Percentiles rank a stretch among this genome's conserved stretches.
phyloP scores from a whole-genome alignment of 2,888 invertebrate species.

The Platycnemis pennipes region DNA sequence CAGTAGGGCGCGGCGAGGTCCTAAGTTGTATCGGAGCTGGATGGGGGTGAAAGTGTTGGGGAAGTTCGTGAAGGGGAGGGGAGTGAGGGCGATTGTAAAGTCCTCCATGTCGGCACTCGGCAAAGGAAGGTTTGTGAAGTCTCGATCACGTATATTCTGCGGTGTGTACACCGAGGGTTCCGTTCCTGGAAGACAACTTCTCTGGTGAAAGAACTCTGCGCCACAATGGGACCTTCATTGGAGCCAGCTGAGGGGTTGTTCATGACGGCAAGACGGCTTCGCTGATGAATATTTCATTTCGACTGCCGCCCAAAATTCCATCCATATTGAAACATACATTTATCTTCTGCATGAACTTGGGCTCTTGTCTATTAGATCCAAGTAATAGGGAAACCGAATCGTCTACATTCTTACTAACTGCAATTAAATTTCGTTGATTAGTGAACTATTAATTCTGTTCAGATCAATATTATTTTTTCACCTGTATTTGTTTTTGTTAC shows the following conservation, averaged over 20 bases:
- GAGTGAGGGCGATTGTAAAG: background rate
- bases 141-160: background rate
- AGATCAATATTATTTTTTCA: no score
- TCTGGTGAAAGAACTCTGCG: background rate
- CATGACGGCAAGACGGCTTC: background rate
- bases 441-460: no score
- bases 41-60: background rate
- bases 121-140: conserved; percentile 32
- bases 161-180: background rate
- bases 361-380: background rate
- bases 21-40: background rate
- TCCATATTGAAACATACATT: background rate
- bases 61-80: background rate
- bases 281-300: conserved; percentile 5
- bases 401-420: no score
- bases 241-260: background rate
- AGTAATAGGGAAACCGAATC: background rate
- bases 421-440: no score
- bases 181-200: background rate
- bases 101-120: background rate
- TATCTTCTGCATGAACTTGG: background rate
- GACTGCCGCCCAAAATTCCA: background rate
- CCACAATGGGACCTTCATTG: background rate
- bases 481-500: no score
- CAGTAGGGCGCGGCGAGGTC: background rate